Evolutionary conservation across 2,888 invertebrate genomes (phyloP).

Genomic region (Colletes collaris): DNA sequence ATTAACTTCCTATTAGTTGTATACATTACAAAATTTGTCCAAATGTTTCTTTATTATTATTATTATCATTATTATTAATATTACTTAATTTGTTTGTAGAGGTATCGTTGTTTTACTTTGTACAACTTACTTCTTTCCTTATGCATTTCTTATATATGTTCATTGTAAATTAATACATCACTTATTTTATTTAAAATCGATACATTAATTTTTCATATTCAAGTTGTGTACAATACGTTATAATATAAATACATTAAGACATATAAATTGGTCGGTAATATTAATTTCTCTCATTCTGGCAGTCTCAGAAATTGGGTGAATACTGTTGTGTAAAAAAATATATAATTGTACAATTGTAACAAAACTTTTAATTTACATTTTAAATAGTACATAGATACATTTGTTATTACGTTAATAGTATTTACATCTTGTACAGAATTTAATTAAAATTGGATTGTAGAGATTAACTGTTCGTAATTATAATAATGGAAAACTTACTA

Average conservation of each 20-base stretch:
- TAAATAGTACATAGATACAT: conserved; percentile 7
- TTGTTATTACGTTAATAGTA: conserved; percentile 25
- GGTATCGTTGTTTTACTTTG: not conserved
- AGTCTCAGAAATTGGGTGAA: conserved; percentile 30
- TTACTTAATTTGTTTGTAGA: too few species aligned
- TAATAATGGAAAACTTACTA: not conserved
- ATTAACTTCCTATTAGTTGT: not conserved
- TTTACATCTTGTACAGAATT: conserved; percentile 6
- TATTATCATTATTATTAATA: not conserved
- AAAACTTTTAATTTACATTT: conserved; percentile 1
- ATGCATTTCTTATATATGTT: not conserved
- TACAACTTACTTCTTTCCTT: not conserved
- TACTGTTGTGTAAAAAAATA: conserved; percentile 47
- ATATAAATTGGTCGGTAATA: not conserved
- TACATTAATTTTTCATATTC: not conserved
- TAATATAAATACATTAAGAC: not conserved
- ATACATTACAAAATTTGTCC: not conserved
- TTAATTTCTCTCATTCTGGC: conserved; percentile 20
- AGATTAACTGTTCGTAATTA: not conserved
- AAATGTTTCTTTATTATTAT: not conserved
- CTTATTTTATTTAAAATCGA: not conserved
- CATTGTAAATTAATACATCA: not conserved
- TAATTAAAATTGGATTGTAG: not conserved
- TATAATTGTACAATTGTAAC: not conserved
- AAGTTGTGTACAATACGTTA: not conserved